Evolutionary conservation across 2,888 invertebrate species (phyloP).

Genomic region (Yponomeuta cagnagella): DNA sequence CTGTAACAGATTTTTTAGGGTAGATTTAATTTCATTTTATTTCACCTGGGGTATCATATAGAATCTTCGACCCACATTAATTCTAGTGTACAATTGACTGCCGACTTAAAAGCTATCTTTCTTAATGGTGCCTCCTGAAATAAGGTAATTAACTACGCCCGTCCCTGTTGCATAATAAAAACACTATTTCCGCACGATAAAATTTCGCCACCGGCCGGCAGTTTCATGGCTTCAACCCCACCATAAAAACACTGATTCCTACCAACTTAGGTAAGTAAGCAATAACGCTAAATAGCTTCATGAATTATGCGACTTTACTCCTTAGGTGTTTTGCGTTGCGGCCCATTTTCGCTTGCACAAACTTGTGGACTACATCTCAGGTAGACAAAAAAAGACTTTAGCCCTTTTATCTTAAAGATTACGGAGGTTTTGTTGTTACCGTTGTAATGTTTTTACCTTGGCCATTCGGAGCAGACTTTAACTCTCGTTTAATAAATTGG

Average conservation of each 20-base stretch:
- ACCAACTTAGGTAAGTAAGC: conserved; percentile 49
- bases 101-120: background rate
- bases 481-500: conserved; percentile 46
- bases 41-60: too few species aligned
- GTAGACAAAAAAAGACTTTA: background rate
- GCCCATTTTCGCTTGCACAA: conserved; percentile 2
- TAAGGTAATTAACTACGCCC: background rate
- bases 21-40: too few species aligned
- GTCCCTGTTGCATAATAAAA: conserved; percentile 22
- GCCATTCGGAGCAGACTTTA: conserved; percentile 63
- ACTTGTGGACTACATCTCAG: background rate
- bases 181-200: conserved; percentile 11
- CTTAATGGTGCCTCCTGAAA: background rate
- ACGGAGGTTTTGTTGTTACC: background rate
- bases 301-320: conserved; percentile 53
- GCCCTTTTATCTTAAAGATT: background rate
- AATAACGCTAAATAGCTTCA: conserved; percentile 70
- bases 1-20: too few species aligned
- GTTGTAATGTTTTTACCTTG: background rate
- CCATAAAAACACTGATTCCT: conserved; percentile 14
- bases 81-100: background rate
- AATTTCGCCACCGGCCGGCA: background rate
- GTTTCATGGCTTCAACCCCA: background rate
- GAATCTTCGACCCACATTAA: too few species aligned
- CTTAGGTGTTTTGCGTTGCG: conserved; percentile 14